These are phyloP conservation scores for Bradynema listronoti DNA, from an alignment of 1,140 invertebrate genomes.

Conservation along the genomic window DNA sequence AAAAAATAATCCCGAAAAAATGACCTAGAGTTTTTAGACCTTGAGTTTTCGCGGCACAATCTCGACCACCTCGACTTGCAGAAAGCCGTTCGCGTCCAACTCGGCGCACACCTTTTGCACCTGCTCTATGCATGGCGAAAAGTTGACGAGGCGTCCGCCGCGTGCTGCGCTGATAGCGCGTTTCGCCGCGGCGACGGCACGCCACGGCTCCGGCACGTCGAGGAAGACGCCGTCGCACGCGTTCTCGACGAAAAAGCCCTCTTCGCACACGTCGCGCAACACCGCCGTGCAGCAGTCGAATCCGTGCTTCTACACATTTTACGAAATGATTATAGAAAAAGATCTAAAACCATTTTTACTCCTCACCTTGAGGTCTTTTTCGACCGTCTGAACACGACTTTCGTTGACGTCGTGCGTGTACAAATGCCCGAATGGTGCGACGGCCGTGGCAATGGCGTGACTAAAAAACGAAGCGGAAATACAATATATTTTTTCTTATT, in stretches of 20 bases:
- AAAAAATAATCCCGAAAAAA: too few relatives aligned
- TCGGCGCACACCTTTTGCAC: slow-evolving; percentile 42
- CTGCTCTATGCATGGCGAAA: slow-evolving; percentile 58
- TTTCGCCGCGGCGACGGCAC: slow-evolving; percentile 73
- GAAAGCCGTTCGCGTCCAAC: slow-evolving; percentile 40
- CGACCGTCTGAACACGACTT: slow-evolving; percentile 70
- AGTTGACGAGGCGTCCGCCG: slow-evolving; percentile 49
- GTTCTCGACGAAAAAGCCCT: slow-evolving; percentile 74
- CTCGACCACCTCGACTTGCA: slow-evolving; percentile 50
- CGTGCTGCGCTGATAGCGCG: slow-evolving; percentile 56
- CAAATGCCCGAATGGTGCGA: slow-evolving; percentile 79
- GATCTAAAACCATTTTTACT: background rate
- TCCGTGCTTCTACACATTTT: slow-evolving; percentile 66
- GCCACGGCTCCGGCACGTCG: slow-evolving; percentile 90
- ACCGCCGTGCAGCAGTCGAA: slow-evolving; percentile 73
- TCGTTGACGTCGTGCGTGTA: slow-evolving; percentile 93
- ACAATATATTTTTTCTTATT: too few relatives aligned
- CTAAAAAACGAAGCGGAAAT: too few relatives aligned
- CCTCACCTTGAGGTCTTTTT: slow-evolving; percentile 70
- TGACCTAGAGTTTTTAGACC: slow-evolving; percentile 18
- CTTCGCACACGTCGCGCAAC: slow-evolving; percentile 63
- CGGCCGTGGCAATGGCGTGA: slow-evolving; percentile 76
- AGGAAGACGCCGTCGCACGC: slow-evolving; percentile 82
- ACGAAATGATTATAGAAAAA: slow-evolving; percentile 45
- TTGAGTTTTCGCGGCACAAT: slow-evolving; percentile 47